A percentile compares a stretch with the other conserved stretches of the same genome.
Evolutionary conservation across 1,140 invertebrate genomes (phyloP).

Genomic region (Lepidurus packardi): DNA sequence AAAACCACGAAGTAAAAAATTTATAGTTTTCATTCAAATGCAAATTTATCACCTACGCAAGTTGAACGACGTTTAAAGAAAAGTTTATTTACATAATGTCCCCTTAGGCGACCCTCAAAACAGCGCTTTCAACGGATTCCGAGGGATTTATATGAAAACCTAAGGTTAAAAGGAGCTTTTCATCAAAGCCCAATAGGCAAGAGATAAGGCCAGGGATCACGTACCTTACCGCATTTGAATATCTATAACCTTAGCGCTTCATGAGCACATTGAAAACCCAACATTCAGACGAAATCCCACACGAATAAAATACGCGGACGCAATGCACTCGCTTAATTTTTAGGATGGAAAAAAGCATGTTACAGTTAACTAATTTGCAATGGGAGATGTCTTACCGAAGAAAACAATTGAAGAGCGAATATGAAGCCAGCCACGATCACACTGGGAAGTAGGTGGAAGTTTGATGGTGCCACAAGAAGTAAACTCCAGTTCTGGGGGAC

Average conservation of each 20-base stretch:
- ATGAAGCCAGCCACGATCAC: conserved; percentile 2
- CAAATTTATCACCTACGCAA: background rate
- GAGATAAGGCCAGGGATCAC: background rate
- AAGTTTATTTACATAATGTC: conserved; percentile 9
- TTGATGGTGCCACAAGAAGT: background rate
- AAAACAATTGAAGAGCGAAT: background rate
- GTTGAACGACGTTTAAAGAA: background rate
- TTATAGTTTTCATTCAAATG: background rate
- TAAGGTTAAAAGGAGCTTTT: background rate
- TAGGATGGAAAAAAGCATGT: no score
- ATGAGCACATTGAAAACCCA: background rate
- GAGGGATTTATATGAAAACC: background rate
- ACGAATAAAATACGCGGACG: no score
- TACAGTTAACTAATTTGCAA: background rate
- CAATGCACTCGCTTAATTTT: no score
- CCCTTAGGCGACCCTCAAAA: background rate
- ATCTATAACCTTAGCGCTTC: background rate
- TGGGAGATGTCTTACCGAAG: background rate
- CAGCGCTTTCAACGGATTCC: background rate
- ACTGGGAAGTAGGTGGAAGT: background rate
- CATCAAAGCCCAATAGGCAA: background rate
- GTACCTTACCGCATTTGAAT: background rate
- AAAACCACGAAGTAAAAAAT: background rate
- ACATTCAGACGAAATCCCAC: no score
- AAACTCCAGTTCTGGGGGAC: background rate